Evolutionary conservation across 2,888 invertebrate genomes (phyloP).

Genomic region (Drosophila niveifrons): DNA sequence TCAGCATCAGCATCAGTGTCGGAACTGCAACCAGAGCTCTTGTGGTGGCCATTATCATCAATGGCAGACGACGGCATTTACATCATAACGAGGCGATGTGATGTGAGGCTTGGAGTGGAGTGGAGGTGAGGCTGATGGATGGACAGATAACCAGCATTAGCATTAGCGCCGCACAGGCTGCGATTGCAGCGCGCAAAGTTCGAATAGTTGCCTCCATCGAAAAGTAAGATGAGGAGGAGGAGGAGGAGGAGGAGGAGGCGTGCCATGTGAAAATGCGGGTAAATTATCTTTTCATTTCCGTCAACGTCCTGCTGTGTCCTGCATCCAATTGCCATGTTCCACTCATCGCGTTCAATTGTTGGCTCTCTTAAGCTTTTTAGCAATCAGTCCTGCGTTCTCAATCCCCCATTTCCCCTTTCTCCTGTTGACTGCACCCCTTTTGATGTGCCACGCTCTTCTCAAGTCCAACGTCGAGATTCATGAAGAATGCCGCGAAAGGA

Average conservation of each 20-base stretch:
- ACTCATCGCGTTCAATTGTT: slow-evolving; percentile 46
- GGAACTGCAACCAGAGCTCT: slow-evolving; percentile 10
- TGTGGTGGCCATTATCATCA: slow-evolving; percentile 64
- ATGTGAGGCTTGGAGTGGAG: too few species aligned
- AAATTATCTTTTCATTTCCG: slow-evolving; percentile 79
- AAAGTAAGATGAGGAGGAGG: too few species aligned
- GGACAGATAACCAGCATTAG: slow-evolving; percentile 77
- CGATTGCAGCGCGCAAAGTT: not conserved
- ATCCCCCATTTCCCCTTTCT: not conserved
- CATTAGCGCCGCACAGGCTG: slow-evolving; percentile 58
- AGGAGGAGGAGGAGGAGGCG: slow-evolving; percentile 25
- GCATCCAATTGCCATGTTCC: slow-evolving; percentile 53
- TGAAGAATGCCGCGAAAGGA: slow-evolving; percentile 46
- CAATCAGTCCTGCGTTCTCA: slow-evolving; percentile 23
- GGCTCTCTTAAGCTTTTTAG: slow-evolving; percentile 53
- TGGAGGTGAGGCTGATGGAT: slow-evolving; percentile 59
- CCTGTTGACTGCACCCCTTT: not conserved
- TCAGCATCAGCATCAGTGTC: too few species aligned
- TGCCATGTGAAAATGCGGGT: slow-evolving; percentile 70
- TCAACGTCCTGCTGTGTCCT: slow-evolving; percentile 48
- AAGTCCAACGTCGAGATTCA: slow-evolving; percentile 51
- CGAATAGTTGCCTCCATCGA: too few species aligned
- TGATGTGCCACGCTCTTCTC: slow-evolving; percentile 14
- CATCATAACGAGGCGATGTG: slow-evolving; percentile 60
- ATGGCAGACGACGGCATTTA: slow-evolving; percentile 59